A percentile compares a stretch with the other conserved stretches of the same genome.
Evolutionary conservation across 1,140 invertebrate genomes (phyloP).

Genomic region (Oscheius sp.): DNA sequence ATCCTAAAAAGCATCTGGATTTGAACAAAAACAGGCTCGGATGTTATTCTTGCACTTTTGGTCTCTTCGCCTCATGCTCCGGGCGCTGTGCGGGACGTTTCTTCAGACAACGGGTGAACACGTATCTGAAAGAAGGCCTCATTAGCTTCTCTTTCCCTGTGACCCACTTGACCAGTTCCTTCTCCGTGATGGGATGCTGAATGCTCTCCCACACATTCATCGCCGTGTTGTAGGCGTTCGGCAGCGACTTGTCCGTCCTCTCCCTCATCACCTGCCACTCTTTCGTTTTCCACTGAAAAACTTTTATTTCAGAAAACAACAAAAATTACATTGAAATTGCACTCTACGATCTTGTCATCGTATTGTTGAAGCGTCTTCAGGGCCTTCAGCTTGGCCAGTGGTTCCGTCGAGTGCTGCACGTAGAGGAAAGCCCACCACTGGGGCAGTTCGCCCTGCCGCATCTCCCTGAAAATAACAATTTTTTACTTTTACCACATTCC

Average conservation of each 20-base stretch:
- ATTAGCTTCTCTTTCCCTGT: too few relatives aligned
- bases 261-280: conserved; percentile 91
- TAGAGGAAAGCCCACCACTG: conserved; percentile 51
- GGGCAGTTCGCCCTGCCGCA: conserved; percentile 70
- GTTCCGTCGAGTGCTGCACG: conserved; percentile 43
- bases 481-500: neutral
- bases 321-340: conserved; percentile 67
- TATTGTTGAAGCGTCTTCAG: conserved; percentile 74
- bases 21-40: too few relatives aligned
- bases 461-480: conserved; percentile 62
- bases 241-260: conserved; percentile 92
- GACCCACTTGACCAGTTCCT: conserved; percentile 42
- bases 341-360: conserved; percentile 94
- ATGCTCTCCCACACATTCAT: conserved; percentile 49
- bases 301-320: conserved; percentile 60
- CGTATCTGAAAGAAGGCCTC: too few relatives aligned
- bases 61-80: too few relatives aligned
- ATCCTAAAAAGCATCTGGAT: too few relatives aligned
- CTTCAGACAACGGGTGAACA: too few relatives aligned
- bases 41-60: too few relatives aligned
- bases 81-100: too few relatives aligned
- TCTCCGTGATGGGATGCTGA: conserved; percentile 46
- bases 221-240: conserved; percentile 69
- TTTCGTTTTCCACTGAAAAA: conserved; percentile 60
- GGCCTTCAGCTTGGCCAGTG: conserved; percentile 70